phyloP scores from a whole-genome alignment of 2,888 invertebrate genomes.

The Erannis defoliaria region DNA sequence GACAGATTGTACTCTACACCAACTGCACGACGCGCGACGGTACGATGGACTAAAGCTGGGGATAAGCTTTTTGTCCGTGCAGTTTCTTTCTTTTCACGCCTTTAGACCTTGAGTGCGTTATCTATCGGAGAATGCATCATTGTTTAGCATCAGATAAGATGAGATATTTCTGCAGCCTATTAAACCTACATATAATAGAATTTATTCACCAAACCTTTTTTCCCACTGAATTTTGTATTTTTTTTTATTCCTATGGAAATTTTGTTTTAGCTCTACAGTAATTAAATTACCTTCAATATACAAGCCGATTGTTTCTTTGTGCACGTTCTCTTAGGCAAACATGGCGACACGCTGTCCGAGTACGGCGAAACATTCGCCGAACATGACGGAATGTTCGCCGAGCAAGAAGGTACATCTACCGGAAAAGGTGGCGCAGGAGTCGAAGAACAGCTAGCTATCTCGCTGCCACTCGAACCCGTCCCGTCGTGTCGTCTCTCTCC shows the following conservation, averaged over 20 bases:
- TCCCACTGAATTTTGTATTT: too few relatives aligned
- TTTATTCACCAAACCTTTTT: too few relatives aligned
- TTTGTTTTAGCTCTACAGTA: too few relatives aligned
- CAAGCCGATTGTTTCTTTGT: slow-evolving; percentile 49
- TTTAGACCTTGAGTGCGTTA: too few relatives aligned
- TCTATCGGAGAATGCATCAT: too few relatives aligned
- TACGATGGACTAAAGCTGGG: too few relatives aligned
- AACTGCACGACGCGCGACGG: not conserved
- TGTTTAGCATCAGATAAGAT: too few relatives aligned
- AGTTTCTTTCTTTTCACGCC: too few relatives aligned
- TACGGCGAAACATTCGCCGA: not conserved
- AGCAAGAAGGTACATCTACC: not conserved
- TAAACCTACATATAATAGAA: too few relatives aligned
- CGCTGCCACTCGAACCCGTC: slow-evolving; percentile 50
- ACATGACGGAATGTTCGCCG: not conserved
- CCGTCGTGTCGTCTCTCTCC: slow-evolving; percentile 38
- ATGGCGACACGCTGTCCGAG: not conserved
- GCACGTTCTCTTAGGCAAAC: slow-evolving; percentile 48
- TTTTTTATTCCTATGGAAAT: too few relatives aligned
- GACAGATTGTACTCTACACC: not conserved
- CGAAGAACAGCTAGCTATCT: slow-evolving; percentile 57
- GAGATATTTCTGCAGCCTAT: too few relatives aligned
- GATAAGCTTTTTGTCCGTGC: too few relatives aligned
- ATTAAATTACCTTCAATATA: slow-evolving; percentile 2
- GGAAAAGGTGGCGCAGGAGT: slow-evolving; percentile 40